phyloP scores from a whole-genome alignment of 2,888 invertebrate species.

The Leptura quadrifasciata region DNA sequence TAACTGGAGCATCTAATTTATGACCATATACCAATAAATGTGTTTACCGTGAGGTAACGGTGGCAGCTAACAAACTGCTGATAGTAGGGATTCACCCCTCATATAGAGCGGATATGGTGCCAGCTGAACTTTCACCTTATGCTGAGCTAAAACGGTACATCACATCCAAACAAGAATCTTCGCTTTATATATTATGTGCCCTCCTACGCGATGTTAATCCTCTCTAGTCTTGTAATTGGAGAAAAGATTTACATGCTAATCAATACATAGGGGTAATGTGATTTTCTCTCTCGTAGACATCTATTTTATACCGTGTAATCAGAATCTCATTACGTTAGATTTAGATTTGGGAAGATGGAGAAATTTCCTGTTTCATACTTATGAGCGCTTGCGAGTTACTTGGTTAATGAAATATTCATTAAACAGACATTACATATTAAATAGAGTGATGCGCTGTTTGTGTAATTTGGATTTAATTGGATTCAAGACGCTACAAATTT shows the following conservation, averaged over 20 bases:
- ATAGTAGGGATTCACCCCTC: too few relatives aligned
- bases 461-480: neutral
- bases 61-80: too few relatives aligned
- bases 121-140: too few relatives aligned
- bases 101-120: too few relatives aligned
- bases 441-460: neutral
- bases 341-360: slow-evolving; percentile 14
- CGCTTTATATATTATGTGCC: neutral
- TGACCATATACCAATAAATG: too few relatives aligned
- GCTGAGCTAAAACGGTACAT: too few relatives aligned
- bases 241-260: neutral
- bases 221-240: neutral
- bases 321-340: slow-evolving; percentile 12
- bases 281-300: neutral
- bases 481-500: too few relatives aligned
- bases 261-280: neutral
- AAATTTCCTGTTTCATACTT: slow-evolving; percentile 24
- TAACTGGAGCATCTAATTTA: too few relatives aligned
- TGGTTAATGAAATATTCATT: neutral
- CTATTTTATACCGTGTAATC: slow-evolving; percentile 4
- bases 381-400: neutral
- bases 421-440: neutral
- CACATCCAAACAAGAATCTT: neutral
- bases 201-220: neutral
- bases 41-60: too few relatives aligned